A percentile compares a stretch with the other conserved stretches of the same genome.
These are phyloP conservation scores for Oncopodura yosiiana DNA, from an alignment of 1,140 invertebrate genomes.

Conservation along the genomic window DNA sequence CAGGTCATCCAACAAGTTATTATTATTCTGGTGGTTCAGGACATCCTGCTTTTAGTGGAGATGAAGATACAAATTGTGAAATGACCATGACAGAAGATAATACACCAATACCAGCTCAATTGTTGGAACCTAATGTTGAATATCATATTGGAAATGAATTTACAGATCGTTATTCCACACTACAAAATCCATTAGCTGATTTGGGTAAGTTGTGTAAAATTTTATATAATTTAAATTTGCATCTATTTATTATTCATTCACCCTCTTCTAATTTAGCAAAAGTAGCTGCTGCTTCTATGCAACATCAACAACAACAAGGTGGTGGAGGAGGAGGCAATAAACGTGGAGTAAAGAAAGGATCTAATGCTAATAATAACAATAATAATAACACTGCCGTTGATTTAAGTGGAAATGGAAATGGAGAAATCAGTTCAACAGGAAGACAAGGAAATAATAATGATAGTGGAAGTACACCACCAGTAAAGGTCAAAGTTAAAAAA, in stretches of 20 bases:
- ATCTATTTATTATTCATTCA: constrained; percentile 14
- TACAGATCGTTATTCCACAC: constrained; percentile 21
- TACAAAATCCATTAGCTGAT: no score
- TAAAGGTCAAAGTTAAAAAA: constrained; percentile 29
- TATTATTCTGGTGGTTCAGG: constrained; percentile 19
- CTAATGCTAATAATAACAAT: constrained; percentile 5
- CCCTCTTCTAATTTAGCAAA: constrained; percentile 32
- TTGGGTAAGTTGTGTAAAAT: no score
- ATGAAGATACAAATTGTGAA: constrained; percentile 27
- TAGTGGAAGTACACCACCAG: constrained; percentile 19
- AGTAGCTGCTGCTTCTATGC: constrained; percentile 24
- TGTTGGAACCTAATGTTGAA: constrained; percentile 34
- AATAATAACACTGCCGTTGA: constrained; percentile 9
- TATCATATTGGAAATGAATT: constrained; percentile 33
- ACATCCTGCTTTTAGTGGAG: constrained; percentile 23
- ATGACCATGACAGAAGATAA: constrained; percentile 26
- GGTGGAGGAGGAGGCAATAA: constrained; percentile 8
- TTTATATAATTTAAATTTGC: no score
- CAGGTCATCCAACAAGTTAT: not conserved
- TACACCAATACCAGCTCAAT: constrained; percentile 30
- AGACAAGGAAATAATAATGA: no score
- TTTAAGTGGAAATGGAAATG: constrained; percentile 22
- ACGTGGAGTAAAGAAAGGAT: constrained; percentile 18
- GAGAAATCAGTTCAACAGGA: constrained; percentile 27
- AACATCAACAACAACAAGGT: constrained; percentile 13